Evolutionary conservation across 2,113 vertebrate genomes (phyloP), one percentile per base, ranked within the genome.

Genomic region (Malurus elegans): DNA sequence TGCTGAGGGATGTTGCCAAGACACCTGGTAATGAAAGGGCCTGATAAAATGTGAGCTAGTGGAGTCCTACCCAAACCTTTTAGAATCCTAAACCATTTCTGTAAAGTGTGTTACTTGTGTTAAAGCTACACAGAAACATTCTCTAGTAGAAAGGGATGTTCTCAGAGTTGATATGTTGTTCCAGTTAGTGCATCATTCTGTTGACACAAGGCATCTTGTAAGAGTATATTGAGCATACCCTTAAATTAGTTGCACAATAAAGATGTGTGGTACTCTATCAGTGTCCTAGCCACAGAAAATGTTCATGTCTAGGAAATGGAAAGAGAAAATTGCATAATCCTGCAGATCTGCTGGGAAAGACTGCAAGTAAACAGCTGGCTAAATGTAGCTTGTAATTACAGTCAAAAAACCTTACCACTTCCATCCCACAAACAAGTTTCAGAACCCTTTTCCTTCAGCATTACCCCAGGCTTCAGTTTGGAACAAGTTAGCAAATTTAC

Each of bases 1-100:
- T 99, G 70, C 97, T 99, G 91, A 98, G 99, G 93, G 99, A 99
- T 2, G 94, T 99, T 95, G 98, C 98, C 74, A 98, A 97, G 54
- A 97, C 97, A 32, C 99, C 99, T 93, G 99, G 99, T 99, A 97
- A 98, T 65, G 92, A 80, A 79, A 75, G 32, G 14, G 19, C 28
- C 66, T 86, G 54, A 76, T 79, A 60, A 74, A 79, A 57, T 25
- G 6, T 47, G 44, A 79, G 32, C 67, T 92, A 53, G 51, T 44
- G 47, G 45, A 83, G 34, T 70, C 79, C 66, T 66, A 53, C 45
- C 10, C 11, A 0, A 73, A 45, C 8, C 14, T 85, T 38, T 36
- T 76, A 83, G n/a, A 84, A 36, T 81, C 11, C 42, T 61, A 44
- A 80, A 40, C 31, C 16, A 18, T 28, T 76, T 75, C 25, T 73